A percentile compares a stretch with the other conserved stretches of the same genome.
phyloP scores from a whole-genome alignment of 1,140 invertebrate species.

The Chironomus striatipennis region DNA sequence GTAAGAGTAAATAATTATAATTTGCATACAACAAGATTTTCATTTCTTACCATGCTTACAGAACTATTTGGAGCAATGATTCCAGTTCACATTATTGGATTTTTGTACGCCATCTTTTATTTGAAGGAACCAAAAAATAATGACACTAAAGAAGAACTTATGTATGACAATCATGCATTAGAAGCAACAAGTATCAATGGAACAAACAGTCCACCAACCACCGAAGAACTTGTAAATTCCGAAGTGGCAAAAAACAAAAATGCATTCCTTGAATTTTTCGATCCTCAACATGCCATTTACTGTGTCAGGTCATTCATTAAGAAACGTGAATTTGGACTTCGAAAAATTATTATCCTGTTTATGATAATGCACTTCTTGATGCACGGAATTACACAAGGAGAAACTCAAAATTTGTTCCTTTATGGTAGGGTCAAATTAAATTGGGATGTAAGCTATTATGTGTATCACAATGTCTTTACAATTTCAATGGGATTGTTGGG shows the following conservation, averaged over 20 bases:
- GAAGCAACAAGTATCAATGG: background rate
- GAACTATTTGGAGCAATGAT: constrained; percentile 34
- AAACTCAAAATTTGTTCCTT: background rate
- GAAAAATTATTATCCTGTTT: constrained; percentile 16
- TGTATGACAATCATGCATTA: background rate
- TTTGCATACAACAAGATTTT: background rate
- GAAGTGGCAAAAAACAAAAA: constrained; percentile 27
- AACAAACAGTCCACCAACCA: background rate
- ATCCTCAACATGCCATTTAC: constrained; percentile 35
- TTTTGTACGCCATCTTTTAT: constrained; percentile 35
- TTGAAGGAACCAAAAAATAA: constrained; percentile 34
- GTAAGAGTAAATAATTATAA: constrained; percentile 29
- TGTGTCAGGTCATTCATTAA: constrained; percentile 34
- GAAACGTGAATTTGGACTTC: constrained; percentile 34
- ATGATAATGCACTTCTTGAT: background rate
- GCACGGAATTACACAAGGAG: background rate
- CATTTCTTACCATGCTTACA: constrained; percentile 25
- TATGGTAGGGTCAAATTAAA: background rate
- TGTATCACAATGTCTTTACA: background rate
- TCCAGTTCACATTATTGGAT: constrained; percentile 34
- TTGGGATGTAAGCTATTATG: background rate
- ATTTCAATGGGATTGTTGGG: background rate
- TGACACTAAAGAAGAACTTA: background rate
- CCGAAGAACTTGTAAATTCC: background rate
- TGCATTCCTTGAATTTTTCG: constrained; percentile 34